Evolutionary conservation across 2,888 invertebrate species (phyloP).

Genomic region (Pseudoips prasinana): DNA sequence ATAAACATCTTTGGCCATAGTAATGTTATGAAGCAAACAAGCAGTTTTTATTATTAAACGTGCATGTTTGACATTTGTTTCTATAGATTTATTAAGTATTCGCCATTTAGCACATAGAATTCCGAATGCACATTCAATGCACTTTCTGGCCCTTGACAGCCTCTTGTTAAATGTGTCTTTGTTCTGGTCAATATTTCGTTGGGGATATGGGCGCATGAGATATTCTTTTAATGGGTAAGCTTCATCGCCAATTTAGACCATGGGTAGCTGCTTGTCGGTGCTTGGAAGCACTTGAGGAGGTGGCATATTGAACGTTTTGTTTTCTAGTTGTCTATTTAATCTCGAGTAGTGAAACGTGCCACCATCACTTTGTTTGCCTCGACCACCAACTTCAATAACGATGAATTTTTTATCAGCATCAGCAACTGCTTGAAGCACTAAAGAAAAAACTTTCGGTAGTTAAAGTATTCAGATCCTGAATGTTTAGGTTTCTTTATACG

Average conservation of each 20-base stretch:
- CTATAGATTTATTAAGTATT: constrained; percentile 16
- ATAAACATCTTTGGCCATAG: constrained; percentile 18
- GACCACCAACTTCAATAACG: constrained; percentile 19
- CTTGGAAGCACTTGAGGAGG: constrained; percentile 18
- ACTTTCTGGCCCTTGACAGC: constrained; percentile 18
- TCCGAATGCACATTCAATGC: constrained; percentile 28
- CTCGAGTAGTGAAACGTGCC: constrained; percentile 19
- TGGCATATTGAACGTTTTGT: constrained; percentile 11
- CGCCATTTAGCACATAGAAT: constrained; percentile 35
- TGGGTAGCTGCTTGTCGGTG: constrained; percentile 15
- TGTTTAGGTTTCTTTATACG: constrained; percentile 14
- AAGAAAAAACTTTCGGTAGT: constrained; percentile 19
- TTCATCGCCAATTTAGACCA: constrained; percentile 26
- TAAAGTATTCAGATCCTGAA: constrained; percentile 18
- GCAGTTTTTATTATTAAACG: constrained; percentile 14
- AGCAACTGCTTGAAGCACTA: constrained; percentile 19
- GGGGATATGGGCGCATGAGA: constrained; percentile 24
- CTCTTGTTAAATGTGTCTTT: constrained; percentile 19
- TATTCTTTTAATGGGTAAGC: constrained; percentile 26
- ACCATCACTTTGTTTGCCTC: constrained; percentile 23
- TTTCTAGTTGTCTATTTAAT: constrained; percentile 17
- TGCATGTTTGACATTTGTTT: constrained; percentile 14
- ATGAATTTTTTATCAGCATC: constrained; percentile 21
- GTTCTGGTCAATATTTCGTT: constrained; percentile 4
- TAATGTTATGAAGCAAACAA: constrained; percentile 27